Base-by-base conservation (phyloP, 2,888 invertebrate species). In the Silvanus unidentatus region DNA sequence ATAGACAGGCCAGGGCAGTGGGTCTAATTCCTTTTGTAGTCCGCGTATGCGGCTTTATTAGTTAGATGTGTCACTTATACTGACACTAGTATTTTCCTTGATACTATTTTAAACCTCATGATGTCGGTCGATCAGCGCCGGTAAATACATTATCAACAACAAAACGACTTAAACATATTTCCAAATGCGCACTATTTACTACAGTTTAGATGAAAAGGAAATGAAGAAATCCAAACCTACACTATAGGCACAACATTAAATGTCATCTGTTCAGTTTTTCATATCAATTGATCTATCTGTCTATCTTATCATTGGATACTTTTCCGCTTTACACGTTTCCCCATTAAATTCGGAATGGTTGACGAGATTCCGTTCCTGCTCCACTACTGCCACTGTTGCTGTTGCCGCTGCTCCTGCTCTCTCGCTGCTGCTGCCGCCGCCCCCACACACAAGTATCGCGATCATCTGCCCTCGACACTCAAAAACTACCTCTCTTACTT, bases 1-100 rank as follows among this genome's bases (percentile, higher is more conserved):
- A 77, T 73, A 75, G 71, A 76, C 77, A 77, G 77, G 78, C 72
- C 73, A 76, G 75, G 76, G 76, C 72, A 77, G 75, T 76, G 59
- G 61, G 57, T 55, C 55, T 62, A 62, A 63, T 62, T 59, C 62
- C 56, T 47, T 48, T 44, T 43, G n/a, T 12, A 32, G 11, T 8
- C 22, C 22, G 32, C 54, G 50, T 50, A 53, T 51, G 57, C 54
- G 57, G 57, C 58, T 59, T 61, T 63, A 63, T 62, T 62, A 62
- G 57, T 57, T 52, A 40, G 22, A 22, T 22, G 12, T 32, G 32
- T 32, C 32, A 32, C 11, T 32, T n/a, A 32, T 12, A 32, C 3
- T 32, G 32, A 11, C 32, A 32, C 5, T 32, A 12, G 32, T 12
- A 9, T 32, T 32, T n/a, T 11, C 32, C 12, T 11, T 32, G 12